These are phyloP conservation scores for Hirtodrosophila histrioides DNA, from an alignment of 2,888 invertebrate genomes.

Conservation along the genomic window DNA sequence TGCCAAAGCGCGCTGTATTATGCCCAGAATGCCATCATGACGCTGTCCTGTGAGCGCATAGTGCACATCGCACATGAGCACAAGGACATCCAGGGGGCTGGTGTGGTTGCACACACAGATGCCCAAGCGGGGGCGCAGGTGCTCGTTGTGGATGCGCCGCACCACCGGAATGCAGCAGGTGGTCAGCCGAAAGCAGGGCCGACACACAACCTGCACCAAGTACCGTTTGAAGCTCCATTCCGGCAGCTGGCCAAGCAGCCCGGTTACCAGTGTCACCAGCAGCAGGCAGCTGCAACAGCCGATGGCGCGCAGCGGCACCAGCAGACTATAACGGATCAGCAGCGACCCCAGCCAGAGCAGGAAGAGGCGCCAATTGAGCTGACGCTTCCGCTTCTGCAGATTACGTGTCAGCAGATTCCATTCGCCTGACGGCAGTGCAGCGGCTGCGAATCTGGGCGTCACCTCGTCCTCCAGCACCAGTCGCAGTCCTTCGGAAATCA, in stretches of 20 bases:
- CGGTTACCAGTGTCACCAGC: conserved; percentile 32
- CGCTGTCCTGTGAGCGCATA: conserved; percentile 94
- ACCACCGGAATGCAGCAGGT: conserved; percentile 94
- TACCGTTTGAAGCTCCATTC: conserved; percentile 83
- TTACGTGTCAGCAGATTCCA: conserved; percentile 63
- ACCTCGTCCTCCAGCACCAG: conserved; percentile 63
- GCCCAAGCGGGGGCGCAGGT: conserved; percentile 89
- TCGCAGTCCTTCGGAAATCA: conserved; percentile 43
- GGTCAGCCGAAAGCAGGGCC: conserved; percentile 95
- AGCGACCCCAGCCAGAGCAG: conserved; percentile 41
- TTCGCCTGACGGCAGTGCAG: conserved; percentile 18
- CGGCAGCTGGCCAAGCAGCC: conserved; percentile 55
- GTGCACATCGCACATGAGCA: conserved; percentile 97
- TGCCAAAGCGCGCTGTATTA: conserved; percentile 94
- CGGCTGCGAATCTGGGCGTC: conserved; percentile 50
- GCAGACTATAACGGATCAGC: conserved; percentile 44
- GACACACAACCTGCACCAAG: conserved; percentile 90
- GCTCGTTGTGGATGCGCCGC: conserved; percentile 92
- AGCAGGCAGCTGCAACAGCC: conserved; percentile 39
- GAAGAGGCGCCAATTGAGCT: conserved; percentile 40
- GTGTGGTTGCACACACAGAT: conserved; percentile 99
- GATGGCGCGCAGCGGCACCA: conserved; percentile 44
- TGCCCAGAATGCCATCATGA: conserved; percentile 90
- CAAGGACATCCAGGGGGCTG: conserved; percentile 97
- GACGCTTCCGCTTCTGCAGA: conserved; percentile 20